These are phyloP conservation scores for Solen grandis DNA, from an alignment of 1,140 invertebrate species.

Conservation along the genomic window DNA sequence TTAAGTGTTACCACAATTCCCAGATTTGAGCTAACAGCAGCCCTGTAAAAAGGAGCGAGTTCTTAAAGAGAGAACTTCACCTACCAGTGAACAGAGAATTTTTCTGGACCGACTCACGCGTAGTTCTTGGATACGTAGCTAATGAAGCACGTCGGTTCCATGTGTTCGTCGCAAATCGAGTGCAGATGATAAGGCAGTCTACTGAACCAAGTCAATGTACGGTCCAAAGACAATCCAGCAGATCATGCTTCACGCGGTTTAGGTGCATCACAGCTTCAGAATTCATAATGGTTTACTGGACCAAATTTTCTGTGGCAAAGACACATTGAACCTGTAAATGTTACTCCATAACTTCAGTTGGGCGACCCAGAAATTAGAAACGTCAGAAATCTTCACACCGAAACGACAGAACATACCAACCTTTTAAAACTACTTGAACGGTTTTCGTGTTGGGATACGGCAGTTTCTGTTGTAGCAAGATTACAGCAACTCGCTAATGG, in stretches of 20 bases:
- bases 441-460: constrained; percentile 22
- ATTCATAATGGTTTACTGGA: constrained; percentile 47
- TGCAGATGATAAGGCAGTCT: constrained; percentile 54
- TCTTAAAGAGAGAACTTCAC: constrained; percentile 53
- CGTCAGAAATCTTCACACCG: background rate
- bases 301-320: constrained; percentile 47
- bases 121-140: constrained; percentile 57
- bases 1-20: constrained; percentile 60
- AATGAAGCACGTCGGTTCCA: constrained; percentile 59
- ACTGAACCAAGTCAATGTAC: constrained; percentile 57
- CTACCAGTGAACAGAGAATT: background rate
- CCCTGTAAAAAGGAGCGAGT: constrained; percentile 48
- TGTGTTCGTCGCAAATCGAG: constrained; percentile 62
- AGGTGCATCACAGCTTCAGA: background rate
- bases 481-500: constrained; percentile 15
- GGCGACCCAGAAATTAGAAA: constrained; percentile 18
- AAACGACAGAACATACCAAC: background rate
- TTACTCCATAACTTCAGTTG: background rate
- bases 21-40: constrained; percentile 62
- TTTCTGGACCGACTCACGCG: constrained; percentile 52
- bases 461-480: constrained; percentile 17
- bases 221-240: constrained; percentile 51
- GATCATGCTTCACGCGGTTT: constrained; percentile 51
- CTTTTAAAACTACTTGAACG: constrained; percentile 20
- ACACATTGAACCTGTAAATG: background rate